Percentiles rank a stretch among this genome's conserved stretches.
Evolutionary conservation across 2,113 vertebrate genomes (phyloP).

Genomic region (Panurus biarmicus): DNA sequence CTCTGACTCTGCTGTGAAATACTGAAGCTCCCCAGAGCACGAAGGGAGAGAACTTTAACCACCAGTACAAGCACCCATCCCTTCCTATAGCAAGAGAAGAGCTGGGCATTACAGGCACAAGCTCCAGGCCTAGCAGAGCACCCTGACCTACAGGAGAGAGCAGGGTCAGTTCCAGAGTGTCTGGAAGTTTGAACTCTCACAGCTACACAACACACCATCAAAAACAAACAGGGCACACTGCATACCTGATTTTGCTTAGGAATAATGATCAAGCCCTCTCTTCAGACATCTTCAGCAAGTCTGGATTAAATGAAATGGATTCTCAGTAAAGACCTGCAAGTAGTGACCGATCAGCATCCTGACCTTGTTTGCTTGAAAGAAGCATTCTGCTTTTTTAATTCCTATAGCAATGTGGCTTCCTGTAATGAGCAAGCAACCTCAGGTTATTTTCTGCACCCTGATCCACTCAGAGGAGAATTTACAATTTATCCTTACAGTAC

Average conservation of each 20-base stretch:
- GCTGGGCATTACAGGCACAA: not conserved
- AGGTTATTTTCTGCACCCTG: not conserved
- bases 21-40: not conserved
- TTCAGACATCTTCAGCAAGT: not conserved
- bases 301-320: not conserved
- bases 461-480: not conserved
- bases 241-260: not conserved
- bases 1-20: not conserved
- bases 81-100: not conserved
- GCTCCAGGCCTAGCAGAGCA: not conserved
- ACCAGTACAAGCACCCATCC: not conserved
- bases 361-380: not conserved
- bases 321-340: not conserved
- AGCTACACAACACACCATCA: not conserved
- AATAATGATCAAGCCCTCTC: not conserved
- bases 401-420: not conserved
- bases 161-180: not conserved
- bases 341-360: not conserved
- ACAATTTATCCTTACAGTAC: not conserved
- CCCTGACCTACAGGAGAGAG: not conserved
- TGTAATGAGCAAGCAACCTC: not conserved
- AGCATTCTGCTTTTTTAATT: not conserved
- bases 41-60: not conserved
- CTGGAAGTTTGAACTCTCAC: not conserved
- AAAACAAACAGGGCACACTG: not conserved